Evolutionary conservation across 2,113 vertebrate genomes (phyloP).

Genomic region (western clawed frog (Xenopus tropicalis)): DNA sequence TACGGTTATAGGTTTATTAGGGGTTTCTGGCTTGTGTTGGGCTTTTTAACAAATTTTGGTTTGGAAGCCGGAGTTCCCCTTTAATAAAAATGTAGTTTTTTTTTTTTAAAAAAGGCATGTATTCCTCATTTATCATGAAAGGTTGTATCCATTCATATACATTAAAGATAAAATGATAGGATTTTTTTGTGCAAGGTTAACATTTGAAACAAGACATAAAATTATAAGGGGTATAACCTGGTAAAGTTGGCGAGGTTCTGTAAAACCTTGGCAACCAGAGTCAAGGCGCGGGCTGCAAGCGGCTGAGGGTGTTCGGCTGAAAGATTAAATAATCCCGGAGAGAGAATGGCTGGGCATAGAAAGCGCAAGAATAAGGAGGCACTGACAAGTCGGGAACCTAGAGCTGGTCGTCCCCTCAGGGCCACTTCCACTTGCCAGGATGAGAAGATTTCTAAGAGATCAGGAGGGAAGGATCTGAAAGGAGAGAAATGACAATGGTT

Average conservation of each 20-base stretch:
- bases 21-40: no score
- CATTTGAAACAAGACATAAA: no score
- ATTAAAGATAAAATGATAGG: no score
- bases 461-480: constrained; percentile 78
- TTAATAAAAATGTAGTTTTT: no score
- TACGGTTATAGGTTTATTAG: no score
- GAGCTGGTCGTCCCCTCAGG: constrained; percentile 63
- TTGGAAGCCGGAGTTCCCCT: no score
- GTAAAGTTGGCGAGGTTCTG: constrained; percentile 93
- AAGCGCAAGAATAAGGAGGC: constrained; percentile 91
- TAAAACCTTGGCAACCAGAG: constrained; percentile 90
- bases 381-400: constrained; percentile 83
- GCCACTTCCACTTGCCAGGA: constrained; percentile 78
- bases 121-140: no score
- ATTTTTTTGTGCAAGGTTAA: no score
- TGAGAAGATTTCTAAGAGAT: constrained; percentile 82
- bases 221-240: constrained; percentile 56
- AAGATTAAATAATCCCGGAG: constrained; percentile 89
- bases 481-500: not conserved
- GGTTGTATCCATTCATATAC: no score
- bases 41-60: no score
- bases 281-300: constrained; percentile 78
- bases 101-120: no score
- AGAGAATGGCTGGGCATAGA: constrained; percentile 87
- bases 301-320: constrained; percentile 80